Base-by-base conservation (phyloP, 2,113 vertebrate species). In the Pseudorasbora parva region DNA sequence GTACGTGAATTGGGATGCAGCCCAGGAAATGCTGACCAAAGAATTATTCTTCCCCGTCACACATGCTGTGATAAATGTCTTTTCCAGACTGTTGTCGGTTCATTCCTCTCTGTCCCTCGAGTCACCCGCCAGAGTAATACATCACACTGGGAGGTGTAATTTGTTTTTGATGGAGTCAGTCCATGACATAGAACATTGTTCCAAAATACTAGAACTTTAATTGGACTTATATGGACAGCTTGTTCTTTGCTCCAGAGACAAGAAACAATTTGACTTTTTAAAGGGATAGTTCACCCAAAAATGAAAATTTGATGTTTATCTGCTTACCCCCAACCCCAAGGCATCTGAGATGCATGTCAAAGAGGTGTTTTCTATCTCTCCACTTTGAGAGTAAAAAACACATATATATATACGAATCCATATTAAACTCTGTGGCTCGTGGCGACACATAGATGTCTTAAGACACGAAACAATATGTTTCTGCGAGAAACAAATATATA, bases 121-220 rank as follows among this genome's bases (percentile, higher is more conserved):
- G 69, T 71, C 27, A 23, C 25, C 64, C 4, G 71, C 47, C 54
- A 51, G 47, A 64, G 82, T 87, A 77, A 76, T 84, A 78, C 72
- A 84, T 84, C 78, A 77, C 56, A n/a, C 69, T 25, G 41, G 4
- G 59, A 43, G 69, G 66, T 81, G 76, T 80, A 83, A 86, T 86
- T 86, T 78, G 59, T 84, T 84, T 84, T 81, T 37, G 51, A 81
- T 76, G 69, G 71, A 81, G 60, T 51, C 60, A 37, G 43, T 45
- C 45, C 60, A 69, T 54, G 54, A 71, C 30, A 59, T 12, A 23
- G 11, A 59, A 21, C 51, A 77, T 78, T 41, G 71, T 73, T 84
- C 62, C 86, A 62, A 69, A 64, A 66, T 78, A 37, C 57, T 30
- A 37, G 57, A 80, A 54, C 43, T 83, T 66, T n/a, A 25, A 79